Evolutionary conservation across 2,888 invertebrate genomes (phyloP), one percentile per base, ranked within the genome.

Genomic region (Epinotia nisella): DNA sequence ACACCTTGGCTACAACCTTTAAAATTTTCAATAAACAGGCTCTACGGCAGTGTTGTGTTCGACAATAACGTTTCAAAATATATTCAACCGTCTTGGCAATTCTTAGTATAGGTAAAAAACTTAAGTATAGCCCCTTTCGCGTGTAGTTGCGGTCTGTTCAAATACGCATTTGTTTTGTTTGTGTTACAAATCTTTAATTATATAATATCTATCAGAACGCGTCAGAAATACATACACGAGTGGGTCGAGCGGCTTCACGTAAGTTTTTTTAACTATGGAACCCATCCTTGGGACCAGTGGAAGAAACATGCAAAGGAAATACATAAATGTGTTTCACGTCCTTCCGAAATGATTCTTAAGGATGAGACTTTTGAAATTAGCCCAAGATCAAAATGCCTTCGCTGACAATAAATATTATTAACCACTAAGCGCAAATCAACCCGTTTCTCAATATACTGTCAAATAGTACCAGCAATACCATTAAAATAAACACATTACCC

Each of bases 31-130:
- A 19, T 21, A 39, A 51, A 68, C 62, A 58, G 56, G 56, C 61
- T 66, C 66, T 56, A 72, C 56, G 68, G 72, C 72, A 72, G 72
- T 72, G 62, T n/a, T n/a, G n/a, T n/a, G n/a, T n/a, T n/a, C n/a
- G n/a, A n/a, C n/a, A n/a, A n/a, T 49, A 66, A 55, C 45, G 19
- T 62, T 45, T 21, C n/a, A 51, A 65, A 51, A 45, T 58, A 2
- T 59, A 51, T 39, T n/a, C n/a, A 39, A 29, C 49, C 51, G 17
- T 64, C 49, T 17, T 21, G 15, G 15, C 24, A 29, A 56, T 56
- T 56, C 24, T 13, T 41, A 39, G 39, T 39, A 35, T 35, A 35
- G 35, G 35, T 35, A 35, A 35, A 35, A 35, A 35, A 9, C 35
- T 0, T 35, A 35, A 9, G 35, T 35, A 35, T 35, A 2, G 1